Evolutionary conservation across 2,888 invertebrate genomes (phyloP).

Genomic region (Dynastes maya): DNA sequence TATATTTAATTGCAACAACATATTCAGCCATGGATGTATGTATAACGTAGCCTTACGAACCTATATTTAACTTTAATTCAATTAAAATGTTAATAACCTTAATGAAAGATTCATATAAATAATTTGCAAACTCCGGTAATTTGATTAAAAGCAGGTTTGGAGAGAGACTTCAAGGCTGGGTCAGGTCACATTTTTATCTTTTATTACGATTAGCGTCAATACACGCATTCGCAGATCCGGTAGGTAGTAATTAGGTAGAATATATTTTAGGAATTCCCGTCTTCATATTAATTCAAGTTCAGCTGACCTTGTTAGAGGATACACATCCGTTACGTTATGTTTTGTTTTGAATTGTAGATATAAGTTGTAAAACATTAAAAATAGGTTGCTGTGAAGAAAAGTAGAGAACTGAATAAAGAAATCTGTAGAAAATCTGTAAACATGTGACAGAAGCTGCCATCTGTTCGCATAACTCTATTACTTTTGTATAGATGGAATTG

Average conservation of each 20-base stretch:
- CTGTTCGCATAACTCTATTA: not conserved
- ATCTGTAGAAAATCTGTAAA: not conserved
- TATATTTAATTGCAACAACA: too few species aligned
- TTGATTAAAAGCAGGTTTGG: not conserved
- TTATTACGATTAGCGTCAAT: not conserved
- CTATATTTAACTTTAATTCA: not conserved
- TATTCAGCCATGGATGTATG: too few species aligned
- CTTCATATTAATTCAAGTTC: conserved; percentile 28
- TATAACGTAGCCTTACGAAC: too few species aligned
- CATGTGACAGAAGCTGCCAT: not conserved
- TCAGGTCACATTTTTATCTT: conserved; percentile 22
- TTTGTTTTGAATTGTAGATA: not conserved
- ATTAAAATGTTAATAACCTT: conserved; percentile 6
- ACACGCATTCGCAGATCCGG: conserved; percentile 15
- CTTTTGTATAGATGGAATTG: too few species aligned
- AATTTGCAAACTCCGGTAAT: not conserved
- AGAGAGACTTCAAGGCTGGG: conserved; percentile 35
- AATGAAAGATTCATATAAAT: not conserved
- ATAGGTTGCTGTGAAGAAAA: too few species aligned
- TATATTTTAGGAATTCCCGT: conserved; percentile 30
- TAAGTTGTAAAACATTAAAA: too few species aligned
- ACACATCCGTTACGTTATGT: not conserved
- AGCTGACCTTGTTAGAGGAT: conserved; percentile 31
- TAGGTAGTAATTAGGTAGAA: not conserved
- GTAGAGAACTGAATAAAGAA: not conserved